These are phyloP conservation scores for Gracilinanus agilis DNA, from an alignment of 2,113 vertebrate genomes.

Conservation along the genomic window DNA sequence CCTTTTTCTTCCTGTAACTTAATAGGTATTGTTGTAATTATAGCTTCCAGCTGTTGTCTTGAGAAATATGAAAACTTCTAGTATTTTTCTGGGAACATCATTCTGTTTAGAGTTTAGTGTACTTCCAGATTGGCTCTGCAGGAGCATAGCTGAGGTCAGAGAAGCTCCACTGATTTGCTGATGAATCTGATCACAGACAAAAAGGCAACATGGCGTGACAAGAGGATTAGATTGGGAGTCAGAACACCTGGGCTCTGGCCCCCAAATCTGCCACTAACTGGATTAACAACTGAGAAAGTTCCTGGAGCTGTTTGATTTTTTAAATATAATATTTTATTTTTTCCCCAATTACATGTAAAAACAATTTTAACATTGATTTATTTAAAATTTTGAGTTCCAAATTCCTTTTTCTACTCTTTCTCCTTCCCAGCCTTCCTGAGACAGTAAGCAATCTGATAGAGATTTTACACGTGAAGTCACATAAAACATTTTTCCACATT, in stretches of 20 bases:
- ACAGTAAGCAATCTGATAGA: too few species aligned
- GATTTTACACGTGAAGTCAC: too few species aligned
- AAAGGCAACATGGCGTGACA: not conserved
- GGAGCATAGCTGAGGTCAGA: not conserved
- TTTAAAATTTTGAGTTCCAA: too few species aligned
- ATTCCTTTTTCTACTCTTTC: too few species aligned
- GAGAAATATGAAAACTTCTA: constrained; percentile 15
- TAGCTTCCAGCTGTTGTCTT: not conserved
- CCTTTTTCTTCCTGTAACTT: not conserved
- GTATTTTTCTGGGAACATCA: constrained; percentile 23
- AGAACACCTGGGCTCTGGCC: not conserved
- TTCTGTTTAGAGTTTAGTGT: not conserved
- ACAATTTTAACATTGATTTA: too few species aligned
- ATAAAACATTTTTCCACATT: too few species aligned
- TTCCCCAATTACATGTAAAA: too few species aligned
- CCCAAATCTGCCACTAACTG: not conserved
- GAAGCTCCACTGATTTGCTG: not conserved
- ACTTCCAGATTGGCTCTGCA: constrained; percentile 14
- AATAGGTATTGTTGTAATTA: not conserved
- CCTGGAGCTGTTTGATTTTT: too few species aligned
- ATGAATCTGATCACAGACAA: constrained; percentile 15
- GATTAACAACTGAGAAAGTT: constrained; percentile 45
- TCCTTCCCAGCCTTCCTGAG: too few species aligned
- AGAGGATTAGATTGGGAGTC: not conserved
- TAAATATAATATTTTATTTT: too few species aligned